Base-by-base conservation (phyloP, 1,140 invertebrate genomes). In the Camponotus vicinus region DNA sequence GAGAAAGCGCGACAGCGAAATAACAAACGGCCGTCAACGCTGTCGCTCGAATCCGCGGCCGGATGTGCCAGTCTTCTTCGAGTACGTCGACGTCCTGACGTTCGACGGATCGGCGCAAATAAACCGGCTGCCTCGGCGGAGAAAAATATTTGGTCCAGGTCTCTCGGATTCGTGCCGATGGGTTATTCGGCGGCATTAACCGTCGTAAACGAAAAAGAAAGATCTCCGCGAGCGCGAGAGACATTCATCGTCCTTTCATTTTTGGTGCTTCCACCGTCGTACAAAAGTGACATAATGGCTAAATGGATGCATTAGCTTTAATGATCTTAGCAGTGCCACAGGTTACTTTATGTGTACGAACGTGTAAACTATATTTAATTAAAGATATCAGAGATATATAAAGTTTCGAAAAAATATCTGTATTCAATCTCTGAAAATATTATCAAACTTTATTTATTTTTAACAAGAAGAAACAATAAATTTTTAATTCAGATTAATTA, bases 71-170 rank as follows among this genome's bases (percentile, higher is more conserved):
- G 89, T 90, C 89, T 90, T 85, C 86, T 63, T 88, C 89, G 85
- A 75, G 45, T 69, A 34, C 87, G 87, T 57, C 84, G 79, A 85
- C 85, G 82, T 89, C 76, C 90, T 90, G 89, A 91, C 88, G 63
- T 88, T 75, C 77, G 92, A 91, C 79, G 89, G 90, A 91, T 90
- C 88, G 88, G 89, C 90, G 89, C 92, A 93, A 93, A 93, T 93
- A 93, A 93, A 93, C 92, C 21, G 21, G 4, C 82, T 86, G 89
- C 79, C 84, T 11, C 75, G 67, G 21, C 37, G n/a, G 83, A 66
- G 80, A 90, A 90, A 91, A 91, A 91, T 91, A 90, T 91, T 91
- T 91, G 78, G 77, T 82, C 63, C 90, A 71, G 55, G 55, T 87
- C 49, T 52, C 49, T 18, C 76, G 79, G 61, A 83, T 83, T 83